A percentile compares a stretch with the other conserved stretches of the same genome.
These are phyloP conservation scores for Chaetogeoica ovagalla DNA, from an alignment of 2,888 invertebrate species.

Conservation along the genomic window DNA sequence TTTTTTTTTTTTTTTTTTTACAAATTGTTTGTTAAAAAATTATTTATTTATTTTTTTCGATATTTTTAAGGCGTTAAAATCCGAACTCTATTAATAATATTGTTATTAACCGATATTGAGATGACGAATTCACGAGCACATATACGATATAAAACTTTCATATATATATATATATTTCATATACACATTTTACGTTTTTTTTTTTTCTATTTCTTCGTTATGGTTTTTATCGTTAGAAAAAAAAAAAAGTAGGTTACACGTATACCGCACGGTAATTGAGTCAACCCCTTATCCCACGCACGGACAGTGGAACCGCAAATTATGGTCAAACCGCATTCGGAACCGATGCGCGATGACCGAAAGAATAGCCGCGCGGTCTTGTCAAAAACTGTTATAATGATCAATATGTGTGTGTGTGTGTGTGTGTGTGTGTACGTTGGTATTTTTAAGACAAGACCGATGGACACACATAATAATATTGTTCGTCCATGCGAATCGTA, in stretches of 20 bases:
- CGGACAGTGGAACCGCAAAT: slow-evolving; percentile 30
- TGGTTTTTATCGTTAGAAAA: neutral
- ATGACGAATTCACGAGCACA: no score
- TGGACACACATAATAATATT: neutral
- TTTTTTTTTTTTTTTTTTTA: no score
- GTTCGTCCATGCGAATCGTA: slow-evolving; percentile 26
- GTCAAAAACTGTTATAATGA: slow-evolving; percentile 18
- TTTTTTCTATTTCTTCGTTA: neutral
- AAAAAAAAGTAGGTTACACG: slow-evolving; percentile 30
- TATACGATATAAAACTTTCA: no score
- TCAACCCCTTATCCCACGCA: neutral
- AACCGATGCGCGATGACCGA: slow-evolving; percentile 32
- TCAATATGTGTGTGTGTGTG: no score
- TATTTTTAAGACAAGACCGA: slow-evolving; percentile 23
- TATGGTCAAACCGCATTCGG: slow-evolving; percentile 41
- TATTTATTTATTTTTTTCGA: no score
- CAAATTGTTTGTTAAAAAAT: no score
- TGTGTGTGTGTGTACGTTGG: no score
- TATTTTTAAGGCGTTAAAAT: no score
- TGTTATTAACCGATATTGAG: no score
- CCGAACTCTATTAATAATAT: no score
- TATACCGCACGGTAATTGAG: slow-evolving; percentile 15
- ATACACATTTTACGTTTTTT: neutral
- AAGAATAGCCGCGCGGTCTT: slow-evolving; percentile 37
- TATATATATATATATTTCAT: neutral